Evolutionary conservation across 1,140 invertebrate species (phyloP), one percentile per base, ranked within the genome.

Genomic region (Anastatus disparis): DNA sequence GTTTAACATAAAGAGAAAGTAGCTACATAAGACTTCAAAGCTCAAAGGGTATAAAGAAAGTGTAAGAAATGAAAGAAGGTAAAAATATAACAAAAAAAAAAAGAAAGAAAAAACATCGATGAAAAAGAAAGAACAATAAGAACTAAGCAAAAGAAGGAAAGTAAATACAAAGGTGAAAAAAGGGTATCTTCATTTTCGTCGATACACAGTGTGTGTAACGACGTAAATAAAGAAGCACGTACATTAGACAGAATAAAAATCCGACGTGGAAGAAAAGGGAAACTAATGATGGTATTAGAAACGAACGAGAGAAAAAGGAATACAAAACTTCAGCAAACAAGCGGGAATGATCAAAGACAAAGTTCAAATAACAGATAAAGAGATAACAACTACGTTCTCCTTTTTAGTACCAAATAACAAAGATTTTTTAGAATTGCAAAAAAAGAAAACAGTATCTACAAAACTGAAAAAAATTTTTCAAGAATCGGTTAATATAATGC

Each of bases 71-170:
- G 24, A 50, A n/a, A 69, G 44, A 67, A n/a, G n/a, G n/a, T n/a
- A n/a, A n/a, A n/a, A n/a, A n/a, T n/a, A n/a, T n/a, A n/a, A n/a
- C n/a, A n/a, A n/a, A n/a, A 22, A 52, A 46, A 6, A 10, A 44
- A 15, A 64, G 20, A 71, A 68, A 70, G 52, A 66, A 31, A 66
- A 52, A 7, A 62, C 29, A 62, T 48, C 26, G 59, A 72, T 62
- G 31, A 44, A 76, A 56, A 48, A 74, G 58, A 55, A 46, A 65
- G 63, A 40, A 61, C 48, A 44, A 55, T 40, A 31, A 42, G 31
- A 29, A 20, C 15, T 50, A n/a, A n/a, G n/a, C n/a, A n/a, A n/a
- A n/a, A n/a, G n/a, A n/a, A n/a, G n/a, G n/a, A n/a, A 35, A 62
- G 46, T 50, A 67, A 71, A 71, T 61, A 56, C 27, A 40, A 35